phyloP scores from a whole-genome alignment of 2,113 vertebrate species.

The Campylomormyrus tamandua region DNA sequence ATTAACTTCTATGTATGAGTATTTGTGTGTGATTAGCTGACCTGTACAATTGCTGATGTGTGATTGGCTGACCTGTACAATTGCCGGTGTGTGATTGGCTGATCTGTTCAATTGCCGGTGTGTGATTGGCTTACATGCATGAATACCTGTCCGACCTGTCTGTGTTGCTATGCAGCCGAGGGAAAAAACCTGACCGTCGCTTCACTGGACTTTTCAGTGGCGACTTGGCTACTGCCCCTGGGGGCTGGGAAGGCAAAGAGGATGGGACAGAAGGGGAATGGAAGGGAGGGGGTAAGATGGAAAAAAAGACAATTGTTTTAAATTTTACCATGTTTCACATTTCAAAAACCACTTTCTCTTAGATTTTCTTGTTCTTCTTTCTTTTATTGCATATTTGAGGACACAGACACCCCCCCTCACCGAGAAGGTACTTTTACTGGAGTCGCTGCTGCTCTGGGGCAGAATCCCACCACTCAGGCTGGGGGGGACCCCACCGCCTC shows the following conservation, averaged over 20 bases:
- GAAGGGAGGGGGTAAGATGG: neutral
- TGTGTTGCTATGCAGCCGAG: constrained; percentile 76
- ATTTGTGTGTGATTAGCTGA: neutral
- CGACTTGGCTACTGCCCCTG: constrained; percentile 63
- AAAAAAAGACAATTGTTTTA: neutral
- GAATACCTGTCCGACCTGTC: constrained; percentile 72
- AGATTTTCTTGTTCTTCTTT: neutral
- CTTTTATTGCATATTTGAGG: neutral
- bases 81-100: neutral
- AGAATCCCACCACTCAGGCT: constrained; percentile 83
- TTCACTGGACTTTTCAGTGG: constrained; percentile 89
- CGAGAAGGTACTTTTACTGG: constrained; percentile 71
- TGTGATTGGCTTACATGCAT: constrained; percentile 60
- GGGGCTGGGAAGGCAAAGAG: constrained; percentile 67
- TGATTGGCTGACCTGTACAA: no score
- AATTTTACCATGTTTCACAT: neutral
- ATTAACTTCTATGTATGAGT: neutral
- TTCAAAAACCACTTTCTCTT: neutral
- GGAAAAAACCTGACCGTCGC: constrained; percentile 80
- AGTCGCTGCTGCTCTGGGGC: constrained; percentile 67
- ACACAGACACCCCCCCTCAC: constrained; percentile 52
- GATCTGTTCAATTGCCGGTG: neutral
- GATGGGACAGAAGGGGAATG: neutral
- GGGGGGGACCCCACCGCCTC: constrained; percentile 61
- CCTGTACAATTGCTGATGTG: no score